Evolutionary conservation across 2,797 vertebrate species (phyloP).

Genomic region (Lophotriccus pileatus): DNA sequence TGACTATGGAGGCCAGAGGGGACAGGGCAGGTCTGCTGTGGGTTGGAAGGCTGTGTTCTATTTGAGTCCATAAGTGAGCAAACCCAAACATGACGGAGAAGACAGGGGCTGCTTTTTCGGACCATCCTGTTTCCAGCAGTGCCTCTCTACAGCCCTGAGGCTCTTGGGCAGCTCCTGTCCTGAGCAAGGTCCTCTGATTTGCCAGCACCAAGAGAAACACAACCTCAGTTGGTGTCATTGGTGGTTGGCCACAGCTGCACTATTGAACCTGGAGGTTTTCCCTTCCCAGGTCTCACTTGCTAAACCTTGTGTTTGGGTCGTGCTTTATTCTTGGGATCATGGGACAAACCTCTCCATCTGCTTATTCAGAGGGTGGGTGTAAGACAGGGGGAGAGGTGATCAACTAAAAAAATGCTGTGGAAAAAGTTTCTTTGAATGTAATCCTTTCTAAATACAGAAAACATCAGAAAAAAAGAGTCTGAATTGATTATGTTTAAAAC

Average conservation of each 20-base stretch:
- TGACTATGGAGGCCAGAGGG: neutral
- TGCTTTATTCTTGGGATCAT: neutral
- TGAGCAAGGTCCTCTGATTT: neutral
- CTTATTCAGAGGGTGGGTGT: neutral
- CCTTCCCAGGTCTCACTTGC: neutral
- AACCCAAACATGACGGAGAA: neutral
- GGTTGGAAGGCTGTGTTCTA: neutral
- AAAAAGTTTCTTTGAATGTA: neutral
- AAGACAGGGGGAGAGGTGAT: neutral
- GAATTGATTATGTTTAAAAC: neutral
- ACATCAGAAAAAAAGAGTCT: neutral
- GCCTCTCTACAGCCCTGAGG: neutral
- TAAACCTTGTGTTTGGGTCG: neutral
- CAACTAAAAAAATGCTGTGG: neutral
- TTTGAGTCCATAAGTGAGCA: fast-evolving
- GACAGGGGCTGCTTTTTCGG: fast-evolving
- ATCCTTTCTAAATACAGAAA: neutral
- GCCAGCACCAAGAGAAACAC: neutral
- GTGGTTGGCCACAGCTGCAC: neutral
- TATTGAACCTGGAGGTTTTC: neutral
- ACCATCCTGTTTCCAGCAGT: neutral
- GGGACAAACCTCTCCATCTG: neutral
- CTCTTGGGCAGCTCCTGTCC: neutral
- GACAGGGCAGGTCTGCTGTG: neutral
- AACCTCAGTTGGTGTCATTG: fast-evolving